Percentiles rank a stretch among this genome's conserved stretches.
Evolutionary conservation across 1,140 invertebrate genomes (phyloP).

Genomic region (Drosophila ficusphila): DNA sequence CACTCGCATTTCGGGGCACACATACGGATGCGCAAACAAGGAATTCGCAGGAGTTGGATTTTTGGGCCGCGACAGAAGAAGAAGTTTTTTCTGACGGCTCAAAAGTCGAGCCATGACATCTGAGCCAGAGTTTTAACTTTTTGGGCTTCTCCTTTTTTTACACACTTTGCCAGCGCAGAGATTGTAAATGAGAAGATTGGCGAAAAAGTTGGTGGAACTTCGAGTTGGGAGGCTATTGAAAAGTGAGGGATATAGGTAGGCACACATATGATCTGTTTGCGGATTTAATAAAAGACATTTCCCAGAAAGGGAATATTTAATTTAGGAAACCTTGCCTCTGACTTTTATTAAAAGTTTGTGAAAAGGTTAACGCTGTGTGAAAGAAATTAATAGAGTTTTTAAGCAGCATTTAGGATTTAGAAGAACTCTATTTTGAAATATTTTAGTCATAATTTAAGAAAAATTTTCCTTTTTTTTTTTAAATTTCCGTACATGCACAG

Average conservation of each 20-base stretch:
- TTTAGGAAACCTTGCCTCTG: too few relatives aligned
- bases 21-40: slow-evolving; percentile 49
- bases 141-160: slow-evolving; percentile 23
- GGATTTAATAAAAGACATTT: background rate
- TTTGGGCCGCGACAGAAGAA: slow-evolving; percentile 41
- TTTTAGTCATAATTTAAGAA: too few relatives aligned
- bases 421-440: too few relatives aligned
- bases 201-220: background rate
- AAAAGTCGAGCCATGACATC: slow-evolving; percentile 70
- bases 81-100: slow-evolving; percentile 65
- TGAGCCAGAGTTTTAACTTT: slow-evolving; percentile 57
- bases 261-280: background rate
- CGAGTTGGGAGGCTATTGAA: background rate
- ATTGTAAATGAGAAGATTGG: slow-evolving; percentile 38
- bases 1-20: slow-evolving; percentile 18
- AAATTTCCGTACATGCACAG: background rate
- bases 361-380: too few relatives aligned
- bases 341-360: too few relatives aligned
- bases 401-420: too few relatives aligned
- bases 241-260: background rate
- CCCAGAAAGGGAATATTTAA: too few relatives aligned
- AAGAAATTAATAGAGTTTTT: too few relatives aligned
- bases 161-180: slow-evolving; percentile 29
- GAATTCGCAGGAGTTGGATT: slow-evolving; percentile 44
- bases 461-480: background rate